These are phyloP conservation scores for Cherax destructor DNA, from an alignment of 1,140 invertebrate genomes.

Conservation along the genomic window DNA sequence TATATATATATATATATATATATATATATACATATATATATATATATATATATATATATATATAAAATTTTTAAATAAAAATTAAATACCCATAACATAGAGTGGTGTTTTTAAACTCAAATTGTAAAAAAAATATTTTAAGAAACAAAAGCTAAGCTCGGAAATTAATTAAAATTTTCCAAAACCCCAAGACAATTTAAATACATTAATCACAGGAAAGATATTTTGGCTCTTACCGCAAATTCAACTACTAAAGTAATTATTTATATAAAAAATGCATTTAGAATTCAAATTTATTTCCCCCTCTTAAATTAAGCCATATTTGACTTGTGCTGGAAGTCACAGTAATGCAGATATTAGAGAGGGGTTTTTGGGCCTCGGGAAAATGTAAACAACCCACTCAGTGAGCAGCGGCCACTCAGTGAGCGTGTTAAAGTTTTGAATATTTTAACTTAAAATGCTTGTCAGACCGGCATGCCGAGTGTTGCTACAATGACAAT, in stretches of 20 bases:
- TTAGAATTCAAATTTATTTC: too few species aligned
- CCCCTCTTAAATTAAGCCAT: too few species aligned
- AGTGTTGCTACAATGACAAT: slow-evolving; percentile 18
- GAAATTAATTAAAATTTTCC: not conserved
- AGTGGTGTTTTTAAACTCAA: too few species aligned
- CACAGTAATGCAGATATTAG: not conserved
- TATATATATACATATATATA: slow-evolving; percentile 35
- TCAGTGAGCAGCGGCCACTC: slow-evolving; percentile 17
- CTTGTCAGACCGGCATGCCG: slow-evolving; percentile 32
- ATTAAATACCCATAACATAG: too few species aligned
- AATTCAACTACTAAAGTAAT: not conserved
- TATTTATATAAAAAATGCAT: too few species aligned
- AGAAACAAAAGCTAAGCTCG: not conserved
- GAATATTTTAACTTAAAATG: slow-evolving; percentile 57
- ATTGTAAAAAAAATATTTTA: too few species aligned
- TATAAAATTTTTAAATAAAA: too few species aligned
- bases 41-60: slow-evolving; percentile 33
- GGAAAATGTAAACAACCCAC: slow-evolving; percentile 30
- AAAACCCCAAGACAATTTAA: not conserved
- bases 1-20: slow-evolving; percentile 40
- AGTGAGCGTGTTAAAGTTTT: slow-evolving; percentile 20
- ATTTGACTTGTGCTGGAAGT: not conserved
- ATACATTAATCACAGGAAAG: not conserved
- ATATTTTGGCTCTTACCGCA: not conserved
- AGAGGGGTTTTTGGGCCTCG: not conserved